phyloP scores from a whole-genome alignment of 2,113 vertebrate species.

The Gavia stellata region DNA sequence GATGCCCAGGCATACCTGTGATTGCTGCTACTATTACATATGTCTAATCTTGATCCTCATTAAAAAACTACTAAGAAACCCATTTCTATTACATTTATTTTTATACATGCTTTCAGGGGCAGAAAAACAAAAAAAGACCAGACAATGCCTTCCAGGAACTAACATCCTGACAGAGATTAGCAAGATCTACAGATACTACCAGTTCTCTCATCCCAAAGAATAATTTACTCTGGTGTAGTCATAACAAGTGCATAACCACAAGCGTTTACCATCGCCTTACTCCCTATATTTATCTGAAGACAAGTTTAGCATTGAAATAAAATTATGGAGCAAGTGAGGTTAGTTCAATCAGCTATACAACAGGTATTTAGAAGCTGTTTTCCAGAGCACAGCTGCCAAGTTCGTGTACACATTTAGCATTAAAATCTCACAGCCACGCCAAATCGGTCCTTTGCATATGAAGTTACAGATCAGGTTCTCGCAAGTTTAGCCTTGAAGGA shows the following conservation, averaged over 20 bases:
- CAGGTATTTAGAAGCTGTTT: background rate
- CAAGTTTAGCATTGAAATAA: background rate
- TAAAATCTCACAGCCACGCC: background rate
- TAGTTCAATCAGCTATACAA: background rate
- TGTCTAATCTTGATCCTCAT: background rate
- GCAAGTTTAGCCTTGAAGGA: background rate
- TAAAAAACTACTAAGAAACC: background rate
- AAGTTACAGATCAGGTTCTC: background rate
- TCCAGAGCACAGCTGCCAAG: background rate
- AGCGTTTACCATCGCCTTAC: background rate
- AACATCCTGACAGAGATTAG: background rate
- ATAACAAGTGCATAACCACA: background rate
- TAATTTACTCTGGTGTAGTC: background rate
- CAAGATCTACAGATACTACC: background rate
- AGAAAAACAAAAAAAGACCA: background rate
- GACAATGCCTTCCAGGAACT: background rate
- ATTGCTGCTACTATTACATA: background rate
- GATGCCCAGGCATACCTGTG: background rate
- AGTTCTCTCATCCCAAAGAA: background rate
- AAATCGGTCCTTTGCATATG: background rate
- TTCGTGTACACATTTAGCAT: background rate
- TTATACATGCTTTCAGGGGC: background rate
- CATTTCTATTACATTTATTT: background rate
- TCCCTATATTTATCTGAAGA: background rate
- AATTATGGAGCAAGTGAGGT: background rate